Evolutionary conservation across 2,888 invertebrate genomes (phyloP).

Genomic region (Agrochola litura): DNA sequence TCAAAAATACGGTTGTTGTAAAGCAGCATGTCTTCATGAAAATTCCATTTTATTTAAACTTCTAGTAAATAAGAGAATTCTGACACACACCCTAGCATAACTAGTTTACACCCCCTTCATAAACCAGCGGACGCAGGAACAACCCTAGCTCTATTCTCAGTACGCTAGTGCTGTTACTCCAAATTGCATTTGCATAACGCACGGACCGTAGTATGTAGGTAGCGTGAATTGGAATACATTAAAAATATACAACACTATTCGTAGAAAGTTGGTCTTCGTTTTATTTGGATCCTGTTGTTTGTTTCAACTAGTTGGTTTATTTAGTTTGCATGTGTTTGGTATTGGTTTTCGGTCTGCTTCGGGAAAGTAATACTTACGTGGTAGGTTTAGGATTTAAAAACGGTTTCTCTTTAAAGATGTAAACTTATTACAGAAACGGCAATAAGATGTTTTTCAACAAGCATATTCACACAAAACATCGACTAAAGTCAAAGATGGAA

Average conservation of each 20-base stretch:
- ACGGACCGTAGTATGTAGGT: conserved; percentile 66
- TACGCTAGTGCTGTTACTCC: conserved; percentile 77
- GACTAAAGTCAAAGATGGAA: neutral
- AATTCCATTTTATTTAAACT: neutral
- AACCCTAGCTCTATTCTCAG: conserved; percentile 50
- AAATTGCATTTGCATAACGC: conserved; percentile 89
- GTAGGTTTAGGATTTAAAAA: neutral
- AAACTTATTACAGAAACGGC: neutral
- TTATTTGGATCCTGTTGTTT: conserved; percentile 26
- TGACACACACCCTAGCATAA: neutral
- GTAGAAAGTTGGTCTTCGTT: conserved; percentile 38
- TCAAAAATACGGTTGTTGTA: neutral
- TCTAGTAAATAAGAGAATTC: conserved; percentile 13
- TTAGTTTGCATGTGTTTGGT: neutral
- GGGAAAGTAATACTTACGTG: neutral
- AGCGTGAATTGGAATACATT: conserved; percentile 68
- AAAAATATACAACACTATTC: conserved; percentile 64
- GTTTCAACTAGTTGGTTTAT: neutral
- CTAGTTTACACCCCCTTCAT: conserved; percentile 20
- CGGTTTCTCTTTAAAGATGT: neutral
- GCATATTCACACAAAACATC: neutral
- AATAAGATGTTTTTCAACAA: no score
- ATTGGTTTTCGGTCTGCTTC: neutral
- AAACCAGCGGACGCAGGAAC: conserved; percentile 17
- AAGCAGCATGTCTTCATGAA: neutral